Base-by-base conservation (phyloP, 2,797 vertebrate genomes). In the Coregonus sp. region DNA sequence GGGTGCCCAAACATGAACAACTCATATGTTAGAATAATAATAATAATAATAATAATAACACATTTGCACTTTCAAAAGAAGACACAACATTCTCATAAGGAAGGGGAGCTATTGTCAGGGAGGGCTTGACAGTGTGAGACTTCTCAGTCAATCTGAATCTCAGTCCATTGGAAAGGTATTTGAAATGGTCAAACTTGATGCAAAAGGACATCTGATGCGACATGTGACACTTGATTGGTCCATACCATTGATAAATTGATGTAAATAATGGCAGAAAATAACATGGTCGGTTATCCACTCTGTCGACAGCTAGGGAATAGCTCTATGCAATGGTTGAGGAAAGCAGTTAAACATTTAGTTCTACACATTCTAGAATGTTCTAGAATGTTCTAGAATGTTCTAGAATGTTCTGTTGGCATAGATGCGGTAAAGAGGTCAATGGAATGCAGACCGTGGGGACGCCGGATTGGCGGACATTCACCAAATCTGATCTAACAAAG, bases 161-260 rank as follows among this genome's bases (percentile, higher is more conserved):
- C 7, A 52, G 77, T 71, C 52, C 29, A 3, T 75, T 12, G 1
- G 75, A 75, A 78, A 51, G 11, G 12, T 31, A 67, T 35, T 67
- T 33, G 5, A 16, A 67, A 35, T n/a, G 31, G 15, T 15, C 4
- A 81, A 31, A 6, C 11, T 37, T 25, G 70, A 72, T n/a, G 72
- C 75, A 80, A 74, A 80, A 84, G 76, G 67, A 40, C 37, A 80
- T 82, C 85, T 87, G 73, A 85, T 82, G 78, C 81, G 79, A 61
- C 40, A 77, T 73, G 75, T 31, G 72, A 83, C 66, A 86, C 75
- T 79, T 75, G 80, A 85, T 81, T 81, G 86, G 82, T 88, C 25
- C 18, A 11, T 25, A 54, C 52, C 61, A 29, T 63, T 31, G 18
- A 65, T 65, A 3, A 31, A 4, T 2, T 25, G 25, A 65, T 20